Conservation (phyloP, 35 echinoderm and acorn worm genomes). For the Acanthaster planci region DNA sequence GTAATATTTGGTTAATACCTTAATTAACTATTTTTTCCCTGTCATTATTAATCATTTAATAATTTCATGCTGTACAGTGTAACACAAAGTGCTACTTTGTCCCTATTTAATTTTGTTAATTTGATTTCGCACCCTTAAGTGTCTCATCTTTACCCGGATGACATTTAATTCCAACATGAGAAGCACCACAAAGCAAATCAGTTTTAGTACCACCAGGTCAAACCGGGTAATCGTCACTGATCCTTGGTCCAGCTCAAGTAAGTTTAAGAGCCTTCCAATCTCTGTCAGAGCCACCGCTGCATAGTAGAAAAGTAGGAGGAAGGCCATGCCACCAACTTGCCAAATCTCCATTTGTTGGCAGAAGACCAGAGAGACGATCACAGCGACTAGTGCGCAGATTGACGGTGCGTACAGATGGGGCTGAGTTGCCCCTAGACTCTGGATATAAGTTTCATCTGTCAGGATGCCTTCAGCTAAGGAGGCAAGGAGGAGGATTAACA, state of each 20-base stretch:
- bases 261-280: conserved; percentile 30
- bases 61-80: not conserved
- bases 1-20: not conserved
- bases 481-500: conserved; percentile 42
- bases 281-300: conserved; percentile 29
- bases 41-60: not conserved
- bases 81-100: not conserved
- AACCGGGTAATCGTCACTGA: conserved; percentile 1
- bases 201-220: not conserved
- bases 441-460: conserved; percentile 50
- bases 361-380: conserved; percentile 10
- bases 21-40: no score
- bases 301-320: conserved; percentile 47
- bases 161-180: conserved; percentile 32
- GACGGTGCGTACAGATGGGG: conserved; percentile 57
- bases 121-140: not conserved
- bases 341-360: conserved; percentile 73
- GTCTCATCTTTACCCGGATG: conserved; percentile 10
- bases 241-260: conserved; percentile 14
- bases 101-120: not conserved
- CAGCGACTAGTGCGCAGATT: conserved; percentile 29
- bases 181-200: conserved; percentile 1
- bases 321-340: conserved; percentile 50
- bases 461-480: conserved; percentile 71
- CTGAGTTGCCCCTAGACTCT: conserved; percentile 6